Evolutionary conservation across 2,888 invertebrate species (phyloP), one percentile per base, ranked within the genome.

Genomic region (Andrena hattorfiana): DNA sequence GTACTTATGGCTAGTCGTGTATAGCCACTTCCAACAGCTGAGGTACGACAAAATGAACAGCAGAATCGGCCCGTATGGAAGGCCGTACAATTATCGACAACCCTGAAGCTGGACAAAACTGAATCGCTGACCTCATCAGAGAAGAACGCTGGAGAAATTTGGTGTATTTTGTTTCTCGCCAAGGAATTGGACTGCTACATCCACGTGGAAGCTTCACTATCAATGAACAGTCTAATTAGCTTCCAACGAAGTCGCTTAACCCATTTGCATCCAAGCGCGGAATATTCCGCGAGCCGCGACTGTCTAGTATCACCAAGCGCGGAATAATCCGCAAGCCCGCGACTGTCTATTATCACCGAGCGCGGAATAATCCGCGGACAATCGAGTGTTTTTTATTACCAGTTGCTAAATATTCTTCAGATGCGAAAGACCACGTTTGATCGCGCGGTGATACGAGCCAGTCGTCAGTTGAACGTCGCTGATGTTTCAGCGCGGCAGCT

Each of bases 1-100:
- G 73, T 98, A 97, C 94, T 95, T 97, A 93, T 98, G 98, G 97
- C 95, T 96, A 89, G 97, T 98, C 70, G 97, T 97, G 69, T 97
- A 97, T 95, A 97, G 97, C 91, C 97, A 97, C 94, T 98, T 97
- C 94, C 95, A 96, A 87, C 95, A 96, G 86, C 95, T 97, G 56
- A 95, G 95, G 86, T 86, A 89, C n/a, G 92, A 93, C 68, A 93
- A 94, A 80, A 85, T 89, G 77, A 93, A 84, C 77, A 86, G 88
- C 59, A 91, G 91, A 84, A 91, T 94, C 20, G 94, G 92, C 2
- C 94, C 94, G 0, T 94, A 94, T 48, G 94, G 94, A 77, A 90
- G 92, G 69, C 93, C 93, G 2, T 94, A 94, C 82, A 92, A 92
- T 67, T 94, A 94, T 69, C 90, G 92, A 63, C 89, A 92, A 68